A percentile compares a stretch with the other conserved stretches of the same genome.
These are phyloP conservation scores for Salvelinus alpinus DNA, from an alignment of 2,113 vertebrate genomes.

Conservation along the genomic window DNA sequence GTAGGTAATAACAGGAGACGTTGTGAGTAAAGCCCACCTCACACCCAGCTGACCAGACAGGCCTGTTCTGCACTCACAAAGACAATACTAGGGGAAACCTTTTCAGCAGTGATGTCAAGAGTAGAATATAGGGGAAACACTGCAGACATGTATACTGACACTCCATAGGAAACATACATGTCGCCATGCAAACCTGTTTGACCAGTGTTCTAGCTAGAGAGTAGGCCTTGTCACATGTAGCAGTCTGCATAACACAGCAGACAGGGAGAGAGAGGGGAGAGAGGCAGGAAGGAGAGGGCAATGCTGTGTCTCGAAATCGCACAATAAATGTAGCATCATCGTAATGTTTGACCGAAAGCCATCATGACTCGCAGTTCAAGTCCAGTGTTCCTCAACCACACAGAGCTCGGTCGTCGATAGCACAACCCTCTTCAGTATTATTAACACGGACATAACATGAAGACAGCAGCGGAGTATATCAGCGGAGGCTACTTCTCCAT, in stretches of 20 bases:
- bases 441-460: not conserved
- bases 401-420: not conserved
- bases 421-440: not conserved
- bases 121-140: not conserved
- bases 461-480: not conserved
- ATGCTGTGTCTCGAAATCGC: not conserved
- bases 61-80: conserved; percentile 3
- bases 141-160: conserved; percentile 38
- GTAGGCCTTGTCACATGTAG: conserved; percentile 19
- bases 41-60: conserved; percentile 15
- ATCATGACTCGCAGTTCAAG: not conserved
- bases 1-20: conserved; percentile 32
- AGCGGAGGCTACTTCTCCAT: not conserved
- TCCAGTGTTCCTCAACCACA: not conserved
- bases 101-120: not conserved
- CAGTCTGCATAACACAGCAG: conserved; percentile 1
- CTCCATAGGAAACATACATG: conserved; percentile 13
- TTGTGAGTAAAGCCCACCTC: conserved; percentile 30
- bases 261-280: not conserved
- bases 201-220: conserved; percentile 27
- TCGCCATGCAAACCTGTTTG: conserved; percentile 61
- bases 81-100: not conserved
- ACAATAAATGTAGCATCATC: too few species aligned
- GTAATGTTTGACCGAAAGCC: not conserved
- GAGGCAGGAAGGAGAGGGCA: not conserved